A percentile compares a stretch with the other conserved stretches of the same genome.
Conservation (phyloP, 2,888 invertebrate genomes). For the Trachelus troglodyta region DNA sequence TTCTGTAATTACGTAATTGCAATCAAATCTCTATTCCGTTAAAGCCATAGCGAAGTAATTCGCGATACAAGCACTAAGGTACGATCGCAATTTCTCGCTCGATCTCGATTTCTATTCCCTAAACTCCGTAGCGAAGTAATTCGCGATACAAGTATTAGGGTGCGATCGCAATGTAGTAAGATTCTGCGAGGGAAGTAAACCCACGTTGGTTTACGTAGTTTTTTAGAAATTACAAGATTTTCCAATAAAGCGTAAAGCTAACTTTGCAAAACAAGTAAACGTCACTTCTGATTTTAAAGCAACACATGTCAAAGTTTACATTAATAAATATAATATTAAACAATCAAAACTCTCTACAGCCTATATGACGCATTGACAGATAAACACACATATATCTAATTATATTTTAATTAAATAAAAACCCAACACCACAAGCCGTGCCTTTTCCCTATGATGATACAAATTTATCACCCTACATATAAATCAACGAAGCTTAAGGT, state of each 20-base stretch:
- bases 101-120: too few species aligned
- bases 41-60: too few species aligned
- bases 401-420: background rate
- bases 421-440: background rate
- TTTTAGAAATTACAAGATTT: background rate
- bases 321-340: background rate
- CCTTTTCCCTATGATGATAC: background rate
- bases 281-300: background rate
- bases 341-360: background rate
- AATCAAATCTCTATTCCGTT: background rate
- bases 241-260: background rate
- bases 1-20: background rate
- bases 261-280: background rate
- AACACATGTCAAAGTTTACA: background rate
- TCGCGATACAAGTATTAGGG: background rate
- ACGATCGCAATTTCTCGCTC: too few species aligned
- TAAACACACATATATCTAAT: background rate
- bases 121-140: background rate
- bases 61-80: too few species aligned
- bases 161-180: background rate
- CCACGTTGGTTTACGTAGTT: background rate
- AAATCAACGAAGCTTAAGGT: background rate
- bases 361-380: background rate
- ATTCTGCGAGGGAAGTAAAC: background rate
- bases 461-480: background rate